Base-by-base conservation (phyloP, 2,797 vertebrate genomes). In the Valencia hispanica region DNA sequence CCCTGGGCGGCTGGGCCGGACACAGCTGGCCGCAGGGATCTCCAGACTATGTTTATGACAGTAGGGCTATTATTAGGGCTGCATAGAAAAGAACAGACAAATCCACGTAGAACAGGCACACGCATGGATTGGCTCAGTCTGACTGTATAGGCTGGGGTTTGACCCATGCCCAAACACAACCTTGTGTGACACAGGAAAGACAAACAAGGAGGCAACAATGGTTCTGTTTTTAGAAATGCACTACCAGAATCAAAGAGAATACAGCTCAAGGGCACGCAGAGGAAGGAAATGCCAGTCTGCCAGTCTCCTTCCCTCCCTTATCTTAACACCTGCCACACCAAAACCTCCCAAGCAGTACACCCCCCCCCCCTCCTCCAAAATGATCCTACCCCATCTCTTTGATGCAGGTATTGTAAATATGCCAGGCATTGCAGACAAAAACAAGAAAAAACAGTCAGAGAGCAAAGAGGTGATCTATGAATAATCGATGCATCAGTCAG, bases 1-100 rank as follows among this genome's bases (percentile, higher is more conserved):
- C 87, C 90, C 90, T 90, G 89, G 88, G 90, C 84, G 83, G 88
- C 83, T 90, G 75, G 86, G 87, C 92, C 87, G 93, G 94, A 94
- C 90, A 92, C 90, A 90, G 91, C 91, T 93, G 89, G 93, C 92
- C 87, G 17, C 90, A 91, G 93, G 93, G 93, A 92, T 92, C 91
- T 93, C 90, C 89, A 91, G 88, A 90, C 92, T 93, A 89, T 91
- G 90, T 94, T 94, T 93, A 94, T 91, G 88, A 93, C 89, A 90
- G 91, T 88, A 84, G 88, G 83, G 83, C 92, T 94, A 94, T 95
- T 94, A 95, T 94, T 95, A 95, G 92, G 88, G 84, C 81, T 85
- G 79, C 80, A 86, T 80, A 81, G 84, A 73, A 88, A 43, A 89
- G 84, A 75, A 87, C 82, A 88, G 79, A 90, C 84, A 89, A n/a